Conservation (phyloP, 2,888 invertebrate genomes). For the Phymatocera aterrima region DNA sequence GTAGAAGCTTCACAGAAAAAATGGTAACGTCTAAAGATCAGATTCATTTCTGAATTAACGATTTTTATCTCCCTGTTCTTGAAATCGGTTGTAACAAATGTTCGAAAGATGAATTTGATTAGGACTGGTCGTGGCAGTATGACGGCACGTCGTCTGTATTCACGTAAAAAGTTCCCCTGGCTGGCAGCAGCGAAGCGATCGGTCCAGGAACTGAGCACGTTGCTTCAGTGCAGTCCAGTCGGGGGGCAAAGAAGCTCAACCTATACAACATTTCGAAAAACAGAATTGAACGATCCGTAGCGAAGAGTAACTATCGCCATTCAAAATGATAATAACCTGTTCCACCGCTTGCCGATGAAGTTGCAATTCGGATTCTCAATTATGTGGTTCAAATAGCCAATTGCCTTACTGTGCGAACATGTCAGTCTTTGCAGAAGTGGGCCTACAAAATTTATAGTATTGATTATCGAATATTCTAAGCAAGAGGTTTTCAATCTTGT, state of each 20-base stretch:
- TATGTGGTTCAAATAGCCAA: conserved; percentile 6
- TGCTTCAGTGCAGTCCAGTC: background rate
- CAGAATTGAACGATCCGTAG: background rate
- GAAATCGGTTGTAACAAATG: background rate
- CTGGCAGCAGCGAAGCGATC: background rate
- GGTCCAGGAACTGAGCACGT: conserved; percentile 20
- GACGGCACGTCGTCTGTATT: background rate
- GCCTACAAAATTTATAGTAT: background rate
- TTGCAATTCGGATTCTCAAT: background rate
- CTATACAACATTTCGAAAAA: background rate
- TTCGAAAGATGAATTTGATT: background rate
- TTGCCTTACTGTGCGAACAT: background rate
- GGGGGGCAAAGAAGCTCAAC: background rate
- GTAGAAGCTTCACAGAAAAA: background rate
- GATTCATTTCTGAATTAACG: background rate
- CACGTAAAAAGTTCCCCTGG: conserved; percentile 34
- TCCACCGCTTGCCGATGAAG: background rate
- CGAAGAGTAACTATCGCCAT: background rate
- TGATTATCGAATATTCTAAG: background rate
- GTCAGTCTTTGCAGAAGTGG: background rate
- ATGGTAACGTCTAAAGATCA: background rate
- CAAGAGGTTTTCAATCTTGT: background rate
- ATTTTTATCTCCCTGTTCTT: background rate
- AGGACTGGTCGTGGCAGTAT: background rate
- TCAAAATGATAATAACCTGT: background rate